A percentile compares a stretch with the other conserved stretches of the same genome.
Conservation (phyloP, 2,797 vertebrate species). For the Syndactyla subalaris region DNA sequence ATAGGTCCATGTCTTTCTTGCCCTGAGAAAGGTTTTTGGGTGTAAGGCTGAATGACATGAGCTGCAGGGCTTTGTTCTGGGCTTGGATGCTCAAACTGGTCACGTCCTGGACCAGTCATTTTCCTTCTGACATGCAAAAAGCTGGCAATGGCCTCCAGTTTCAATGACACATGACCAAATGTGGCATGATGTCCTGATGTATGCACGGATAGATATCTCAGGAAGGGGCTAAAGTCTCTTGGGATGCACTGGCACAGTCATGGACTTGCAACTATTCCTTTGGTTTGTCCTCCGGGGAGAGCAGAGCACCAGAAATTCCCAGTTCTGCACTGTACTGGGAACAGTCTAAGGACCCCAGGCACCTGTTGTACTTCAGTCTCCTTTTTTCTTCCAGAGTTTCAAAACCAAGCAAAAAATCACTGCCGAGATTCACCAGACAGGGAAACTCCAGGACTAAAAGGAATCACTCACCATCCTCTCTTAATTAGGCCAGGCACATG, state of each 20-base stretch:
- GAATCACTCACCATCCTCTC: background rate
- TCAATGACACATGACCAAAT: rapidly evolving
- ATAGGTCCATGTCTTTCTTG: too few species aligned
- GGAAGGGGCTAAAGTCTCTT: background rate
- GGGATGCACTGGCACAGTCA: background rate
- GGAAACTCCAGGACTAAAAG: background rate
- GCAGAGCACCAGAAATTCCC: background rate
- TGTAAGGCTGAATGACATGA: background rate
- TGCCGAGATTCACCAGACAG: background rate
- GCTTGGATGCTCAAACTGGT: background rate
- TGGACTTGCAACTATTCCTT: background rate
- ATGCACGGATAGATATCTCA: background rate
- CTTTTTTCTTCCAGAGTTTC: background rate
- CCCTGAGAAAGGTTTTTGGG: too few species aligned
- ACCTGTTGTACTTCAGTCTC: background rate
- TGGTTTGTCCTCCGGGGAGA: background rate
- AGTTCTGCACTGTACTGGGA: background rate
- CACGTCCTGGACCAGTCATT: background rate
- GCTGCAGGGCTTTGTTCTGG: background rate
- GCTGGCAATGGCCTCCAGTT: background rate
- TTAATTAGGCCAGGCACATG: background rate
- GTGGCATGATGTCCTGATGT: background rate
- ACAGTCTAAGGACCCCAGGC: background rate
- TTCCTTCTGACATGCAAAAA: background rate
- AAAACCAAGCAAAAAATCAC: background rate